phyloP scores from a whole-genome alignment of 2,888 invertebrate species.

The Agrypnus murinus region DNA sequence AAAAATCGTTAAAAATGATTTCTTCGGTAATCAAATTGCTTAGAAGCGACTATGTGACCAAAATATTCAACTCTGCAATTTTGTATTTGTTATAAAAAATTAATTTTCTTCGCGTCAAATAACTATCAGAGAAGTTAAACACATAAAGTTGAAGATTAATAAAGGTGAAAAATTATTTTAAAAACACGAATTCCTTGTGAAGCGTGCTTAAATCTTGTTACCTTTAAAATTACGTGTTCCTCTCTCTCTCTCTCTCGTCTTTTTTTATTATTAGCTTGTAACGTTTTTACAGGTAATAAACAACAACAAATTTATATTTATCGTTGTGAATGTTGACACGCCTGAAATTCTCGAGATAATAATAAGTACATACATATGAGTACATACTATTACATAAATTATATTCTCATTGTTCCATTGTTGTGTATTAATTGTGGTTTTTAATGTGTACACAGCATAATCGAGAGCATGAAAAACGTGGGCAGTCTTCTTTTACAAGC shows the following conservation, averaged over 20 bases:
- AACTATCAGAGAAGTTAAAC: no score
- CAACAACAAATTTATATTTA: slow-evolving; percentile 10
- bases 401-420: slow-evolving; percentile 21
- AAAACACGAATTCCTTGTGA: no score
- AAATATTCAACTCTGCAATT: no score
- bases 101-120: no score
- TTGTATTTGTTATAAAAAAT: no score
- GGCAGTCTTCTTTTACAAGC: not conserved
- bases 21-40: no score
- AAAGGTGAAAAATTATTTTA: no score
- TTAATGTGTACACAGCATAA: not conserved
- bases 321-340: not conserved
- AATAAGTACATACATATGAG: not conserved
- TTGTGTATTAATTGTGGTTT: slow-evolving; percentile 13
- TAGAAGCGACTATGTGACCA: no score
- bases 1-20: no score
- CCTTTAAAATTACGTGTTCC: not conserved
- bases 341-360: slow-evolving; percentile 10
- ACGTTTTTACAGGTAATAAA: not conserved
- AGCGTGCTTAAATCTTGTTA: no score
- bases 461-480: slow-evolving; percentile 7
- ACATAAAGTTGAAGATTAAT: no score
- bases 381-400: slow-evolving; percentile 6
- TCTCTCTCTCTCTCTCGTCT: not conserved
- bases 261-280: not conserved